Evolutionary conservation across 2,888 invertebrate species (phyloP).

Genomic region (Sialis lutaria): DNA sequence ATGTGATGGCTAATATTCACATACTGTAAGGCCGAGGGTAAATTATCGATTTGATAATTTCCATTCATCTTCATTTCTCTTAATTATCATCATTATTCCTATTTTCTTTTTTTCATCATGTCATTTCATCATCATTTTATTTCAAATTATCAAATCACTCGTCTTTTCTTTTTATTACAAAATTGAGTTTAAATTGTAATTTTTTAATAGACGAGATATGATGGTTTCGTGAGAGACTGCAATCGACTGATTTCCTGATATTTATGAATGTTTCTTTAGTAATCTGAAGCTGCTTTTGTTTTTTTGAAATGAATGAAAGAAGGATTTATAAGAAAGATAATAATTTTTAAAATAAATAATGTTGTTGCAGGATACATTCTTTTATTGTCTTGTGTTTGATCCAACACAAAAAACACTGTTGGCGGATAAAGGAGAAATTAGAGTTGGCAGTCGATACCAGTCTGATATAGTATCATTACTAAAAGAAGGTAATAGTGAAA

Average conservation of each 20-base stretch:
- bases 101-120: too few relatives aligned
- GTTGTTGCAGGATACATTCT: constrained; percentile 79
- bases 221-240: neutral
- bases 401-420: constrained; percentile 96
- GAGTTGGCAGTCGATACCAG: constrained; percentile 88
- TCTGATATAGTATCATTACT: constrained; percentile 76
- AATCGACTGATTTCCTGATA: constrained; percentile 9
- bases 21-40: constrained; percentile 23
- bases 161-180: too few relatives aligned
- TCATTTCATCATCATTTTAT: too few relatives aligned
- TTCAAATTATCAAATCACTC: too few relatives aligned
- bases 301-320: neutral
- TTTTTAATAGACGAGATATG: too few relatives aligned
- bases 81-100: neutral
- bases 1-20: constrained; percentile 17
- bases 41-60: constrained; percentile 5
- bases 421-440: constrained; percentile 95
- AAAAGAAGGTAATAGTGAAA: constrained; percentile 42
- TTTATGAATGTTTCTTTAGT: constrained; percentile 24
- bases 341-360: neutral
- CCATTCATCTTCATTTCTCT: neutral
- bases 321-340: neutral
- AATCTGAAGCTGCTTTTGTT: constrained; percentile 18
- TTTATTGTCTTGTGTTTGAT: constrained; percentile 99
- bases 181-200: too few relatives aligned